Conservation (phyloP, 2,113 vertebrate species). For the Corythoichthys intestinalis region DNA sequence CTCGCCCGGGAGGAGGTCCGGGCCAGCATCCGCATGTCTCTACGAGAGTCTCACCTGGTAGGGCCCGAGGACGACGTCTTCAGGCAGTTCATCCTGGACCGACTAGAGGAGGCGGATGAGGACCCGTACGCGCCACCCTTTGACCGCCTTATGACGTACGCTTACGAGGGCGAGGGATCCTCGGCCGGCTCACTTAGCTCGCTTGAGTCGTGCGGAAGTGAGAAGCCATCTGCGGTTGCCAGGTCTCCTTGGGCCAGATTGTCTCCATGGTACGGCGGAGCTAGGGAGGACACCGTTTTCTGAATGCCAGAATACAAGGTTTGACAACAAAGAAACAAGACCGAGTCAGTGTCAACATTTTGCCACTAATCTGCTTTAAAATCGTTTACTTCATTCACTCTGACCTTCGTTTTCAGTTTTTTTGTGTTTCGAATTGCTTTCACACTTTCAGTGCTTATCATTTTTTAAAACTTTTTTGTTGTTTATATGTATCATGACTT, state of each 20-base stretch:
- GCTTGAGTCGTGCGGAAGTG: constrained; percentile 72
- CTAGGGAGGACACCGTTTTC: constrained; percentile 64
- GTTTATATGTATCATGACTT: too few species aligned
- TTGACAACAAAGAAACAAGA: neutral
- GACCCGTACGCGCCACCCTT: constrained; percentile 80
- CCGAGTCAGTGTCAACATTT: constrained; percentile 11
- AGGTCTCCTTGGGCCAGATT: constrained; percentile 71
- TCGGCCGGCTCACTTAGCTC: constrained; percentile 87
- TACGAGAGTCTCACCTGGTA: constrained; percentile 80
- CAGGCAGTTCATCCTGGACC: constrained; percentile 83
- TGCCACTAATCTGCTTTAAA: neutral
- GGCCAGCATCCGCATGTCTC: constrained; percentile 77
- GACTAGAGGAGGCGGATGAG: constrained; percentile 81
- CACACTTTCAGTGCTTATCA: too few species aligned
- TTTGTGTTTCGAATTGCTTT: too few species aligned
- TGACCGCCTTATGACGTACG: constrained; percentile 82
- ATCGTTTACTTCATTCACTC: neutral
- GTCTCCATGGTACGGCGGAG: constrained; percentile 63
- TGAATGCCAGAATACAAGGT: constrained; percentile 28
- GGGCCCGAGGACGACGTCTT: constrained; percentile 85
- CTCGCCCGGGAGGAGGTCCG: constrained; percentile 60
- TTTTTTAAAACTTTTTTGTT: too few species aligned
- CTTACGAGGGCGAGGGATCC: constrained; percentile 84
- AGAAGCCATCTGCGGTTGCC: constrained; percentile 55
- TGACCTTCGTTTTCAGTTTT: too few species aligned